phyloP scores from a whole-genome alignment of 2,888 invertebrate genomes.

The Tinea semifulvella region DNA sequence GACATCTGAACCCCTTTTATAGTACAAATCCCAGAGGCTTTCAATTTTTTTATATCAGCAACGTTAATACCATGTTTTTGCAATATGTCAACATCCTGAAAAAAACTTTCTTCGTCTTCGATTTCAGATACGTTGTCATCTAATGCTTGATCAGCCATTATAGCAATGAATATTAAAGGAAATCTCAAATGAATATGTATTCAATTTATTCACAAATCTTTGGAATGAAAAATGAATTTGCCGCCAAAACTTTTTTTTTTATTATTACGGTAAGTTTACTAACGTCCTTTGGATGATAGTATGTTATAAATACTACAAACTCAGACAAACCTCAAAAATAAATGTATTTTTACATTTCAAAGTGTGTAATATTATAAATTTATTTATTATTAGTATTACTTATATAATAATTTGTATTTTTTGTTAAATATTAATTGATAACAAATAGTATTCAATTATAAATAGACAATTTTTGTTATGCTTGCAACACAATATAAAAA shows the following conservation, averaged over 20 bases:
- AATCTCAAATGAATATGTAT: neutral
- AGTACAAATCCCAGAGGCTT: slow-evolving; percentile 80
- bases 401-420: neutral
- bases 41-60: slow-evolving; percentile 80
- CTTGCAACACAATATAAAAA: neutral
- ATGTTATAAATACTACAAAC: no score
- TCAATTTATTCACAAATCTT: neutral
- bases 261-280: no score
- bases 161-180: no score
- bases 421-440: neutral
- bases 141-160: slow-evolving; percentile 49
- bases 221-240: slow-evolving; percentile 19
- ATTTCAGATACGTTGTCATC: slow-evolving; percentile 57
- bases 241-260: slow-evolving; percentile 23
- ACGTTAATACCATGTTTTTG: slow-evolving; percentile 71
- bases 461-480: neutral
- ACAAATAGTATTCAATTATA: neutral
- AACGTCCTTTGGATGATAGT: no score
- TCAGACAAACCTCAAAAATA: no score
- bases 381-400: neutral
- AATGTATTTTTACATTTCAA: neutral
- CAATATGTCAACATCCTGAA: slow-evolving; percentile 77
- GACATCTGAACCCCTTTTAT: slow-evolving; percentile 85
- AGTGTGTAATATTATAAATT: neutral
- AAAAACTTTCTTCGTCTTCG: slow-evolving; percentile 74